Conservation (phyloP, 2,113 vertebrate genomes). For the Gambusia holbrooki region DNA sequence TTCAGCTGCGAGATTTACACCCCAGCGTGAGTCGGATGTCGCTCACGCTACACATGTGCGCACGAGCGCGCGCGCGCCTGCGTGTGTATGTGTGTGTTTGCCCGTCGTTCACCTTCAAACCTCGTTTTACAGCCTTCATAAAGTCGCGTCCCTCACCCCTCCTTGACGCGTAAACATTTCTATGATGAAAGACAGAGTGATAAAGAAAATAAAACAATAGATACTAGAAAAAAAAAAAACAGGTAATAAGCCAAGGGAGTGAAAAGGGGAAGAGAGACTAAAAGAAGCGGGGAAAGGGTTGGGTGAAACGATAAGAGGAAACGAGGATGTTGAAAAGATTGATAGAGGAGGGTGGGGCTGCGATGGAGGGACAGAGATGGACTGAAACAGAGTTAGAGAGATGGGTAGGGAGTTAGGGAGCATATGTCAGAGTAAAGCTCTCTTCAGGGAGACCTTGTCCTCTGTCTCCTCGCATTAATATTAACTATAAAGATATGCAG, state of each 20-base stretch:
- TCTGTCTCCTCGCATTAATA: slow-evolving; percentile 74
- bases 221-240: background rate
- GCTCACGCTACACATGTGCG: background rate
- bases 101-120: slow-evolving; percentile 42
- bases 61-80: too few species aligned
- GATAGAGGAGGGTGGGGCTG: slow-evolving; percentile 5
- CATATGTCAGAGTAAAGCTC: slow-evolving; percentile 72
- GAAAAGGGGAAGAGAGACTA: background rate
- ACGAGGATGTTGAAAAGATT: slow-evolving; percentile 33
- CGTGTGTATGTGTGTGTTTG: background rate
- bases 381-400: slow-evolving; percentile 47
- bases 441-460: slow-evolving; percentile 72
- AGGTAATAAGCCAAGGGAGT: background rate
- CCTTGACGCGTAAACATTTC: slow-evolving; percentile 8
- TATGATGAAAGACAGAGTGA: slow-evolving; percentile 13
- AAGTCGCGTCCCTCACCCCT: slow-evolving; percentile 18
- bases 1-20: slow-evolving; percentile 58
- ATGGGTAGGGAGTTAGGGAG: slow-evolving; percentile 53
- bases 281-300: slow-evolving; percentile 9
- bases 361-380: slow-evolving; percentile 24
- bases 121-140: slow-evolving; percentile 49
- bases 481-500: slow-evolving; percentile 69
- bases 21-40: slow-evolving; percentile 8
- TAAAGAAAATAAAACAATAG: slow-evolving; percentile 1
- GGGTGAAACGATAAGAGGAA: slow-evolving; percentile 24